phyloP scores from a whole-genome alignment of 2,888 invertebrate genomes.

The Erebia epiphron region DNA sequence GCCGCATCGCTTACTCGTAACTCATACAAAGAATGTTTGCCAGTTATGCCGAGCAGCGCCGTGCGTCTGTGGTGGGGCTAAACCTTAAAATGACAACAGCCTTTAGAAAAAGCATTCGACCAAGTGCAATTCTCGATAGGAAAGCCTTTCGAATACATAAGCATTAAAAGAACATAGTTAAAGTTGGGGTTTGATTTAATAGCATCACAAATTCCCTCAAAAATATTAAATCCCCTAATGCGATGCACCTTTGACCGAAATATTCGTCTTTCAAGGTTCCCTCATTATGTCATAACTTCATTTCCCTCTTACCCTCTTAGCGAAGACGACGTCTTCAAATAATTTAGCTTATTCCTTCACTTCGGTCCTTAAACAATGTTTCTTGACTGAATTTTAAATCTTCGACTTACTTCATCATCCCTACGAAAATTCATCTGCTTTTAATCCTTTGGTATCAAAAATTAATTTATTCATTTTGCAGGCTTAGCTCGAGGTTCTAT shows the following conservation, averaged over 20 bases:
- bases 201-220: neutral
- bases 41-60: too few relatives aligned
- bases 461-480: neutral
- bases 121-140: too few relatives aligned
- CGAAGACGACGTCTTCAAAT: constrained; percentile 11
- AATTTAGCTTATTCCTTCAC: constrained; percentile 12
- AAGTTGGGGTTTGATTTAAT: neutral
- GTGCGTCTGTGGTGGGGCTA: too few relatives aligned
- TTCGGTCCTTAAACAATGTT: neutral
- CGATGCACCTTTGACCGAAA: constrained; percentile 4
- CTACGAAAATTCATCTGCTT: neutral
- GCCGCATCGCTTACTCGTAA: too few relatives aligned
- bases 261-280: constrained; percentile 1
- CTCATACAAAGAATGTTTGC: too few relatives aligned
- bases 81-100: too few relatives aligned
- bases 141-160: too few relatives aligned
- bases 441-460: neutral
- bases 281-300: constrained; percentile 9
- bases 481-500: too few relatives aligned
- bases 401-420: neutral
- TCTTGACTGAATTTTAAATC: constrained; percentile 10
- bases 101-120: too few relatives aligned
- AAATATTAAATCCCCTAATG: neutral
- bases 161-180: too few relatives aligned
- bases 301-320: neutral